Base-by-base conservation (phyloP, 2,797 vertebrate genomes). In the Sebastes hopkinsi region DNA sequence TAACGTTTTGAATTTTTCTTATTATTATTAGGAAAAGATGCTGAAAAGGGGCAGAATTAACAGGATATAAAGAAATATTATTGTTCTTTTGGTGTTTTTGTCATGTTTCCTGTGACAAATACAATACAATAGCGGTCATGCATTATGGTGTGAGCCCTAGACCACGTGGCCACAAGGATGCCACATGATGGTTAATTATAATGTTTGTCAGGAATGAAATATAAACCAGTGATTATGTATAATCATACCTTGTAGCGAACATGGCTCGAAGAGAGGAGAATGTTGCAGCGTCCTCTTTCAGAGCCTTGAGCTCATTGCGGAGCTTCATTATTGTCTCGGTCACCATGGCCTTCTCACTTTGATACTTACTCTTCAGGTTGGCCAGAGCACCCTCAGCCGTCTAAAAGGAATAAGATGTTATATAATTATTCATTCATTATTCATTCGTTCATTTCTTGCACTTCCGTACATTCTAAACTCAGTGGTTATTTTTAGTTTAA, bases 361-460 rank as follows among this genome's bases (percentile, higher is more conserved):
- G 96, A 8, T 99, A 99, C 87, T 99, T 99, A 92, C 98, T 99
- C 95, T 99, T 99, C 87, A 99, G 94, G 93, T 99, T 99, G 84
- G 97, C 96, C 59, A 99, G 96, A 71, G 98, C 98, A 55, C 97
- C 97, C 91, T 99, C 99, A 1, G 98, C 99, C 0, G 99, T 99
- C 99, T 99, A 66, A 71, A 72, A 61, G 36, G 36, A 62, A 73
- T 22, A 67, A 55, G 25, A 59, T 13, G 22, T 16, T 5, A 72
- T 2, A 64, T 27, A 34, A 58, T 13, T 25, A 81, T 71, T 52
- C n/a, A 80, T 69, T 50, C 23, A 56, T 60, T 34, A 79, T 67
- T 46, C n/a, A 69, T 68, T 38, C 32, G n/a, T 64, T 38, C 32
- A 66, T 67, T 72, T 69, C 6, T 34, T 67, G 34, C n/a, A 34